Evolutionary conservation across 2,888 invertebrate species (phyloP).

Genomic region (Machimus rusticus): DNA sequence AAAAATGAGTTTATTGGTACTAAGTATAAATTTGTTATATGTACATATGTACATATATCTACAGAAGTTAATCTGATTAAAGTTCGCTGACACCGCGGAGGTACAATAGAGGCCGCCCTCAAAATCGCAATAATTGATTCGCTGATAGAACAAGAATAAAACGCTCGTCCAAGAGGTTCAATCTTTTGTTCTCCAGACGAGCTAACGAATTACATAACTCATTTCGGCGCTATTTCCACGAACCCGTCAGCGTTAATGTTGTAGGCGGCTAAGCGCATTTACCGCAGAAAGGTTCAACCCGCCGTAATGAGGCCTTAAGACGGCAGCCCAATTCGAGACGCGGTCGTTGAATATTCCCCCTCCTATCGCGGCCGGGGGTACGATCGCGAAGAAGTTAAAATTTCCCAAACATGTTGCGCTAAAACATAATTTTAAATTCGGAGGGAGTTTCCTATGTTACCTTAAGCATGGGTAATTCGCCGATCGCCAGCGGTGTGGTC

Average conservation of each 20-base stretch:
- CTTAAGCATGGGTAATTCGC: not conserved
- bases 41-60: not conserved
- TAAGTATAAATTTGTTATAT: not conserved
- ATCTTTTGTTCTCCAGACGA: not conserved
- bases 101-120: not conserved
- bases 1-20: not conserved
- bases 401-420: not conserved
- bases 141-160: not conserved
- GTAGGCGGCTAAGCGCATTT: not conserved
- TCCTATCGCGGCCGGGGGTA: not conserved
- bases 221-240: not conserved
- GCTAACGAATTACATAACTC: not conserved
- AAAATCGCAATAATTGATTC: not conserved
- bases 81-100: not conserved
- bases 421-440: not conserved
- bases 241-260: not conserved
- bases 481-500: not conserved
- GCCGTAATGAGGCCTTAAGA: not conserved
- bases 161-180: not conserved
- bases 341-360: not conserved
- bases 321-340: not conserved
- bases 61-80: not conserved
- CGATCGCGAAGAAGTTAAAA: not conserved
- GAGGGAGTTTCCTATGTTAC: not conserved
- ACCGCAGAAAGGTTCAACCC: not conserved